Evolutionary conservation across 2,888 invertebrate genomes (phyloP).

Genomic region (Podotricha telesiphe): DNA sequence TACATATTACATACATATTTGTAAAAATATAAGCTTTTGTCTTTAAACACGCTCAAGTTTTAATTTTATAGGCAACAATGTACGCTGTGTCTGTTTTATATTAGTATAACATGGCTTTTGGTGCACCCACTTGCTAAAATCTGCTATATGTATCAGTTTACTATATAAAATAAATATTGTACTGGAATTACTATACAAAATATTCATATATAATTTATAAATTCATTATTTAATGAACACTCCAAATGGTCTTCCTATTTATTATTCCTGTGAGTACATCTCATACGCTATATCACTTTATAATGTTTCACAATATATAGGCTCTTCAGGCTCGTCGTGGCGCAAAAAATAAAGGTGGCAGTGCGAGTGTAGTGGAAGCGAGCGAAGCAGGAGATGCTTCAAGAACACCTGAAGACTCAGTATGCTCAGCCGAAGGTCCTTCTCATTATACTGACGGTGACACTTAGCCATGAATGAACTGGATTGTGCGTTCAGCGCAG

Average conservation of each 20-base stretch:
- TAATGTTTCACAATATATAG: conserved; percentile 60
- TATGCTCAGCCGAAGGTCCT: conserved; percentile 94
- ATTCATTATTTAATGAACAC: too few species aligned
- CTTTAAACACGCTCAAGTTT: conserved; percentile 28
- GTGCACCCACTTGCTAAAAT: conserved; percentile 30
- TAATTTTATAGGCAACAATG: conserved; percentile 19
- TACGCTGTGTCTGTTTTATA: conserved; percentile 13
- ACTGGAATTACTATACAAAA: background rate
- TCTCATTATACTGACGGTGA: conserved; percentile 86
- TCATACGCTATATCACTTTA: background rate
- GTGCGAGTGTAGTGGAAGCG: conserved; percentile 84
- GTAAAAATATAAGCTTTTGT: conserved; percentile 14
- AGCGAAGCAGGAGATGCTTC: conserved; percentile 90
- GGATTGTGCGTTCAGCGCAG: conserved; percentile 4
- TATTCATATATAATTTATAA: background rate
- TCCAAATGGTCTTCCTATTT: background rate
- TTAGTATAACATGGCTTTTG: conserved; percentile 21
- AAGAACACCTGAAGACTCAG: conserved; percentile 94
- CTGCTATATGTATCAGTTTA: conserved; percentile 16
- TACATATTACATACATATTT: background rate
- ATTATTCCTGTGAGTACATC: background rate
- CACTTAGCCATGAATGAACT: conserved; percentile 68
- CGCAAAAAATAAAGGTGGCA: conserved; percentile 78
- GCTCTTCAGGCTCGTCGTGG: conserved; percentile 89
- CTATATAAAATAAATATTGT: conserved; percentile 3